Base-by-base conservation (phyloP, 2,113 vertebrate species). In the Oncorhynchus mykiss region DNA sequence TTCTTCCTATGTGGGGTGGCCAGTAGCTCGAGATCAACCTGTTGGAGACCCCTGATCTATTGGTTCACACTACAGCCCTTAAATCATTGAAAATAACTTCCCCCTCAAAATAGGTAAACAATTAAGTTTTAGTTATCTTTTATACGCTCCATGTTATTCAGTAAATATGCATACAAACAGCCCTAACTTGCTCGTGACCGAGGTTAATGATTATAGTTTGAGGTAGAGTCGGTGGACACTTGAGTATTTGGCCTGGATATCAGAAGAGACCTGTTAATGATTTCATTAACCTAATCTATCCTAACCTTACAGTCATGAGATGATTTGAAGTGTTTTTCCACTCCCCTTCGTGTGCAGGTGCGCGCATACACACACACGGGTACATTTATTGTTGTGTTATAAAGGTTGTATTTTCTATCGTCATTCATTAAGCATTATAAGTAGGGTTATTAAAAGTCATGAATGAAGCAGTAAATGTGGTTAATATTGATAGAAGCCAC, bases 191-290 rank as follows among this genome's bases (percentile, higher is more conserved):
- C 14, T 62, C 24, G 59, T 62, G 18, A 27, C 25, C 82, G 49
- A 60, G 74, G 78, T 83, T 87, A 80, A 86, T 86, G 70, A 81
- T 88, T 79, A 74, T 80, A 75, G 34, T 81, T 66, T 67, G 72
- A 12, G 71, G 18, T 75, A 1, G 7, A 11, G 2, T 13, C 5
- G 74, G 31, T 75, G 59, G 59, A 11, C n/a, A 16, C 18, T 62
- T 62, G 59, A 24, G 70, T 57, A 27, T 24, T n/a, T 76, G 83
- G 70, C 72, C 80, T 67, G 79, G 72, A 84, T 77, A 57, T 49
- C 64, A 74, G 73, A 62, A 62, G 16, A 13, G 20, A 12, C 34
- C 62, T 82, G 88, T 90, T 85, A 90, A 91, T 88, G 72, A 89
- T 90, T 90, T 82, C 81, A 70, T 84, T 76, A n/a, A 11, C 59